Conservation (phyloP, 2,888 invertebrate species). For the Lasiommata megera region DNA sequence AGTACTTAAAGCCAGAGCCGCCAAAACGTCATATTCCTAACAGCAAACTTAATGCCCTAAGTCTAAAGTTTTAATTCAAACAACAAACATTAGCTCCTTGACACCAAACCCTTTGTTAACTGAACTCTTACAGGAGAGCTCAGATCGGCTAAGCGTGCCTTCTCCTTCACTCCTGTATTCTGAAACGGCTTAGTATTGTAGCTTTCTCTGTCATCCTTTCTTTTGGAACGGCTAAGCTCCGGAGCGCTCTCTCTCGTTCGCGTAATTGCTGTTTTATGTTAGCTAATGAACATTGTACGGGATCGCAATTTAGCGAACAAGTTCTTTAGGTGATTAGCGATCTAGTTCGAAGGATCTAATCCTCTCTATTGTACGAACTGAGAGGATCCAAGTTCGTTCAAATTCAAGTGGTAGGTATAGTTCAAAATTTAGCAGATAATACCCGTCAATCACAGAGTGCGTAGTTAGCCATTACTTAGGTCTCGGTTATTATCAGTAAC, state of each 20-base stretch:
- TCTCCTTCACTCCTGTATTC: slow-evolving; percentile 17
- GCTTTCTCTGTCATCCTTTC: slow-evolving; percentile 25
- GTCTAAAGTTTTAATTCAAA: slow-evolving; percentile 84
- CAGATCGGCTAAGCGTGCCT: slow-evolving; percentile 49
- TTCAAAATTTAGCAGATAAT: too few species aligned
- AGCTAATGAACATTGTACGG: slow-evolving; percentile 52
- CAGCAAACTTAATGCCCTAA: slow-evolving; percentile 74
- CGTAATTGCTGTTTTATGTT: slow-evolving; percentile 65
- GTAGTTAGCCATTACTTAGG: too few species aligned
- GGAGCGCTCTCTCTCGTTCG: slow-evolving; percentile 27
- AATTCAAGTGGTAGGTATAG: too few species aligned
- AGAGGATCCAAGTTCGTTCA: neutral
- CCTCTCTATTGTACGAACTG: slow-evolving; percentile 20
- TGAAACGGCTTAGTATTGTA: slow-evolving; percentile 9
- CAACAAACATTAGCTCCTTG: slow-evolving; percentile 68
- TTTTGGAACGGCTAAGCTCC: slow-evolving; percentile 25
- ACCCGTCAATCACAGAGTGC: too few species aligned
- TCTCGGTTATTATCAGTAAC: too few species aligned
- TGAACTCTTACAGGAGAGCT: slow-evolving; percentile 56
- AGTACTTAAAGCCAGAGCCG: neutral
- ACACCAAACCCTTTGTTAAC: slow-evolving; percentile 53
- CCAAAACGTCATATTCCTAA: slow-evolving; percentile 15
- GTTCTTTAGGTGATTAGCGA: slow-evolving; percentile 42
- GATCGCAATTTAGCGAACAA: slow-evolving; percentile 42
- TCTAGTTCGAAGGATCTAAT: slow-evolving; percentile 28